Base-by-base conservation (phyloP, 2,797 vertebrate species). In the Cichlasoma orientale region DNA sequence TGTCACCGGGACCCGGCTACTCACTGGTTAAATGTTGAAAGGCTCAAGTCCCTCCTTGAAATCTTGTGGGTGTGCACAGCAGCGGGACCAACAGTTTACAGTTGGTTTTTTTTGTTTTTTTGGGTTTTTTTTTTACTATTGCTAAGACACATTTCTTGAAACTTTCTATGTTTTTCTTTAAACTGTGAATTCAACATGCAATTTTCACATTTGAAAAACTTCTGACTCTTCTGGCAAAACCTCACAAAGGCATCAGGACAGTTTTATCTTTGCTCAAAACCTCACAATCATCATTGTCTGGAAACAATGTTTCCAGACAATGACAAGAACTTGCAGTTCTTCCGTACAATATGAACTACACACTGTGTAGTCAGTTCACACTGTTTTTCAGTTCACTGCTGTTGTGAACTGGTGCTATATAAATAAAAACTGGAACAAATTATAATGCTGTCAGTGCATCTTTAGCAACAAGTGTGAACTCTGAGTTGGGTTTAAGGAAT, bases 21-120 rank as follows among this genome's bases (percentile, higher is more conserved):
- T 80, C 90, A 78, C 84, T 90, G 91, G 89, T 90, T 93, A 89
- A 91, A 93, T 89, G 91, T 87, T 44, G 82, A 78, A 80, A 88
- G 82, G 72, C 58, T 41, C 25, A 83, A 90, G 90, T 88, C 91
- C 91, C 89, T 93, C 92, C 93, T 91, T 89, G 79, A 86, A 88
- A 19, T 71, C 74, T 73, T 77, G 92, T 93, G 92, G 92, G 92
- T 93, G 93, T 91, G 93, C 88, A 86, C 74, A 74, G 59, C 61
- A 57, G 71, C 77, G 23, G 55, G 78, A 81, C 50, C 77, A 73
- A 80, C 72, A 63, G 79, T 80, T 86, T 82, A 78, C 63, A 68
- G 61, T 47, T 66, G 31, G 7, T 7, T 31, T 31, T 31, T 1
- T 31, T 33, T 8, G 31, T 7, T 31, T 31, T 31, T 31, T 31